Evolutionary conservation across 2,888 invertebrate genomes (phyloP).

Genomic region (Achlya flavicornis): DNA sequence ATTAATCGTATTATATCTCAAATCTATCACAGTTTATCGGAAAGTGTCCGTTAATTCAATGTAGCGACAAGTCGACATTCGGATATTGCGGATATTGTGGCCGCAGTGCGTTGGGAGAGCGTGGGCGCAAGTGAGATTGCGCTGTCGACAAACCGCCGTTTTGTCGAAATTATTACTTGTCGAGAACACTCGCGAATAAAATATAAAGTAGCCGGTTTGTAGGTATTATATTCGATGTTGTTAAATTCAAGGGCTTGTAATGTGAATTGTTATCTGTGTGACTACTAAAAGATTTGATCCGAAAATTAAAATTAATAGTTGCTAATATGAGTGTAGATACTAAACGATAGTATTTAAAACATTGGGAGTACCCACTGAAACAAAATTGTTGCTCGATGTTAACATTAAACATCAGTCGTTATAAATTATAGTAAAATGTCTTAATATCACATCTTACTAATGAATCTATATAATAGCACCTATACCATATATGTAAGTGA

Average conservation of each 20-base stretch:
- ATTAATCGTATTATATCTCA: conserved; percentile 10
- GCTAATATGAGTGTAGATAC: neutral
- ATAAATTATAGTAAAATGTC: no score
- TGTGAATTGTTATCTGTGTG: neutral
- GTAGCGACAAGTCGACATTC: conserved; percentile 26
- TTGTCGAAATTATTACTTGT: conserved; percentile 18
- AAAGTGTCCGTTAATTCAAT: conserved; percentile 25
- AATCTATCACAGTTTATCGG: conserved; percentile 21
- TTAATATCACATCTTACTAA: no score
- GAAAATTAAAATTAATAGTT: neutral
- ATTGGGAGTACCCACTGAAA: no score
- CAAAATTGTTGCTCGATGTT: no score
- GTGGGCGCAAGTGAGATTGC: conserved; percentile 41
- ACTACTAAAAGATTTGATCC: neutral
- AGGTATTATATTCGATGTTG: neutral
- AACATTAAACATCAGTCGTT: no score
- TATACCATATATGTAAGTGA: neutral
- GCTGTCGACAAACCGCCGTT: conserved; percentile 28
- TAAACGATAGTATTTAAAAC: neutral
- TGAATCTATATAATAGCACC: neutral
- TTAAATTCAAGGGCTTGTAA: conserved; percentile 7
- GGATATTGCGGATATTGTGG: conserved; percentile 31
- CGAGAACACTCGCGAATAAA: conserved; percentile 9
- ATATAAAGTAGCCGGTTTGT: conserved; percentile 4
- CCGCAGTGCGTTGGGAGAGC: conserved; percentile 21